Percentiles rank a stretch among this genome's conserved stretches.
Evolutionary conservation across 2,888 invertebrate species (phyloP).

Genomic region (Lepidonotus clava): DNA sequence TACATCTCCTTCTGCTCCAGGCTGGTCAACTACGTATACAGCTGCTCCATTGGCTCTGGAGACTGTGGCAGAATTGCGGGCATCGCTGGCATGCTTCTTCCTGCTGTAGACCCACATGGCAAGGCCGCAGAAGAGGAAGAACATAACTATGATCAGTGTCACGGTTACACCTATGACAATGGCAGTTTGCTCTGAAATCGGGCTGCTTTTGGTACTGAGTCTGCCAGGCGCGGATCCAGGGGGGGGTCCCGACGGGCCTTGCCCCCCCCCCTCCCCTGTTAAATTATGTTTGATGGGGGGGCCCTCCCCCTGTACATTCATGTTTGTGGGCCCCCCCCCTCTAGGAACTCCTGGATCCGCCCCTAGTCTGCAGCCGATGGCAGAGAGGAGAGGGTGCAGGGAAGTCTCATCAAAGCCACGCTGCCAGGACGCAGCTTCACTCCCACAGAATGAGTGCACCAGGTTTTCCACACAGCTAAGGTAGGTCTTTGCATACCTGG

Average conservation of each 20-base stretch:
- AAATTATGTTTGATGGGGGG: too few relatives aligned
- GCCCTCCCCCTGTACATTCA: too few relatives aligned
- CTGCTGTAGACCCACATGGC: conserved; percentile 1
- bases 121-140: not conserved
- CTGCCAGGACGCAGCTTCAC: conserved; percentile 19
- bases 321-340: too few relatives aligned
- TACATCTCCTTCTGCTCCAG: not conserved
- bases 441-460: conserved; percentile 20
- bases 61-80: not conserved
- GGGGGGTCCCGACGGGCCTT: too few relatives aligned
- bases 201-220: too few relatives aligned
- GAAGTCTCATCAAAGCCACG: not conserved
- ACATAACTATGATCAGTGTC: not conserved
- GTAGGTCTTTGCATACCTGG: conserved; percentile 41
- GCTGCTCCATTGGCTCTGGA: too few relatives aligned
- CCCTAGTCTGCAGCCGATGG: not conserved
- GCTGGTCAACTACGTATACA: not conserved
- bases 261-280: too few relatives aligned
- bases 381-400: not conserved
- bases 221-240: too few relatives aligned
- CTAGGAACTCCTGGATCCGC: too few relatives aligned
- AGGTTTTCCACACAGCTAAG: conserved; percentile 44
- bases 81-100: not conserved
- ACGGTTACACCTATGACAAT: not conserved
- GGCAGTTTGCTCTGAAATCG: not conserved